phyloP scores from a whole-genome alignment of 1,140 invertebrate species.

The Neotoxoptera formosana region DNA sequence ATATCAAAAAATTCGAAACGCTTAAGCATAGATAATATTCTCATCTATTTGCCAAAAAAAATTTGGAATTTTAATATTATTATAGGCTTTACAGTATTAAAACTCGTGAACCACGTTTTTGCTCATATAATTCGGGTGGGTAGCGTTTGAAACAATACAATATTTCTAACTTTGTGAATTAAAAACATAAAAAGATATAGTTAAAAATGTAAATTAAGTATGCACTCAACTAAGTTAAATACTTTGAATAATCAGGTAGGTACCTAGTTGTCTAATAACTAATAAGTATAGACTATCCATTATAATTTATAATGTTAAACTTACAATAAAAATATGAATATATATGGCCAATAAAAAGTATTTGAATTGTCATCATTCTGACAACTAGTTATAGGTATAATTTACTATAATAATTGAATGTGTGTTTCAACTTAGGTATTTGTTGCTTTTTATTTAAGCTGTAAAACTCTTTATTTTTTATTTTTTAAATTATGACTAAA shows the following conservation, averaged over 20 bases:
- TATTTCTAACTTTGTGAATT: not conserved
- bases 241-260: not conserved
- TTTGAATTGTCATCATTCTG: not conserved
- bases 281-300: not conserved
- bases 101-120: no score
- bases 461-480: not conserved
- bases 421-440: not conserved
- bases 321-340: not conserved
- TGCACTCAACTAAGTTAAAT: not conserved
- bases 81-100: no score
- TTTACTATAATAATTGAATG: not conserved
- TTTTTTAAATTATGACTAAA: not conserved
- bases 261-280: not conserved
- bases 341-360: not conserved
- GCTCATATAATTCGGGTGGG: no score
- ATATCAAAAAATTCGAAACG: no score
- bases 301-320: no score
- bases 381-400: not conserved
- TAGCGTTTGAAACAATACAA: not conserved
- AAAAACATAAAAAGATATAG: not conserved
- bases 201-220: no score
- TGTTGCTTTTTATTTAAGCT: not conserved
- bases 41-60: no score
- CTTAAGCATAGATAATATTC: no score
- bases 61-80: no score